Evolutionary conservation across 2,113 vertebrate genomes (phyloP).

Genomic region (Stercorarius parasiticus): DNA sequence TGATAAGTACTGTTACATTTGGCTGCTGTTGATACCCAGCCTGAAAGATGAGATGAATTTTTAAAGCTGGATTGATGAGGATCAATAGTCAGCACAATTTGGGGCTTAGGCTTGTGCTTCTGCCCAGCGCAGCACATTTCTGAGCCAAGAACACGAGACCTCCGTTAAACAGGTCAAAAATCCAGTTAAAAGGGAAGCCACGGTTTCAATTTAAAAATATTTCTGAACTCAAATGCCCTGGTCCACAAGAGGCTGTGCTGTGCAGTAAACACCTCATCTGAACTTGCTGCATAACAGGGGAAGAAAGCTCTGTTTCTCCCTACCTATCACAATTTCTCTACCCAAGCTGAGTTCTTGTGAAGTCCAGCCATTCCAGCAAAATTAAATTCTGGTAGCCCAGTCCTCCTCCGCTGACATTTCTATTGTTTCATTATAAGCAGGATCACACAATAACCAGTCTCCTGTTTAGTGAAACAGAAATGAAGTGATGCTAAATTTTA

Average conservation of each 20-base stretch:
- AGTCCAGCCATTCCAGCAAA: background rate
- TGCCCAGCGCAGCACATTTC: background rate
- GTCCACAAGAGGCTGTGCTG: background rate
- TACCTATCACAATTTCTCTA: background rate
- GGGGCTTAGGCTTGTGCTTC: background rate
- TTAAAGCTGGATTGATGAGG: background rate
- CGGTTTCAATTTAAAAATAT: background rate
- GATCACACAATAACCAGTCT: background rate
- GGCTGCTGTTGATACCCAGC: background rate
- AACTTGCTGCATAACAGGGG: background rate
- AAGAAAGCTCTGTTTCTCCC: background rate
- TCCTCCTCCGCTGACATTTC: background rate
- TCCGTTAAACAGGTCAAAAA: background rate
- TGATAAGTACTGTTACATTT: background rate
- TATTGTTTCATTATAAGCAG: background rate
- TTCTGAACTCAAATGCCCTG: background rate
- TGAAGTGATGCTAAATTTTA: conserved; percentile 3
- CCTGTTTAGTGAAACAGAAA: background rate
- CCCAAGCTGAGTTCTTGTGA: background rate
- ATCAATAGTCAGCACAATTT: background rate
- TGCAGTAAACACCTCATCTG: background rate
- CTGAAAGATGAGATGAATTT: background rate
- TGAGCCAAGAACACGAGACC: background rate
- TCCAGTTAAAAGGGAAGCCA: background rate
- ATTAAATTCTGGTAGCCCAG: background rate